A percentile compares a stretch with the other conserved stretches of the same genome.
phyloP scores from a whole-genome alignment of 1,140 invertebrate species.

The Lasioglossum baleicum region DNA sequence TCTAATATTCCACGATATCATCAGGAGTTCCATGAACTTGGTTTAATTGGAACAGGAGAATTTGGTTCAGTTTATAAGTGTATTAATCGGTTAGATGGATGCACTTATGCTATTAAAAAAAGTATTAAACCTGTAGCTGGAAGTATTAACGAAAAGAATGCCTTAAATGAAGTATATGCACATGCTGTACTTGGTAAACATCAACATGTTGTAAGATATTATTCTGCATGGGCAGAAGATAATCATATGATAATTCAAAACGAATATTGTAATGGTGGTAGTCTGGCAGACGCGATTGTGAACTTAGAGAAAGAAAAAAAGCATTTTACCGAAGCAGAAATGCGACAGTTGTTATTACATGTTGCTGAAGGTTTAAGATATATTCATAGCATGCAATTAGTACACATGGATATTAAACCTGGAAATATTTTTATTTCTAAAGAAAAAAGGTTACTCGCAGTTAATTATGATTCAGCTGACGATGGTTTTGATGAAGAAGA shows the following conservation, averaged over 20 bases:
- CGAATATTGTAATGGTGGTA: constrained; percentile 95
- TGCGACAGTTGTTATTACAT: constrained; percentile 86
- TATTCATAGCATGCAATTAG: constrained; percentile 92
- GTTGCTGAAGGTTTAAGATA: constrained; percentile 89
- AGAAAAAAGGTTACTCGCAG: constrained; percentile 80
- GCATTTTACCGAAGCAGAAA: constrained; percentile 82
- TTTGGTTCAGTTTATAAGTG: constrained; percentile 95
- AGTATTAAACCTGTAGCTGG: constrained; percentile 90
- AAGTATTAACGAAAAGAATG: constrained; percentile 88
- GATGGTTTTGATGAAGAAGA: constrained; percentile 91
- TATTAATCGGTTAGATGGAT: constrained; percentile 93
- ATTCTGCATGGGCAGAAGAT: constrained; percentile 95
- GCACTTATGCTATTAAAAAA: constrained; percentile 95
- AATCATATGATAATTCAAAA: constrained; percentile 96
- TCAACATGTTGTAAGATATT: constrained; percentile 94
- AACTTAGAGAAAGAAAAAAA: constrained; percentile 73
- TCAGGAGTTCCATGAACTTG: constrained; percentile 90
- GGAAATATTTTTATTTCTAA: constrained; percentile 93
- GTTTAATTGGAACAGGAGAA: constrained; percentile 90
- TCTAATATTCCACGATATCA: constrained; percentile 93
- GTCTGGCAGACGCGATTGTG: constrained; percentile 84
- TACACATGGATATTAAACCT: constrained; percentile 96
- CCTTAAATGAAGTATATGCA: constrained; percentile 95
- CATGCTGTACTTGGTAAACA: constrained; percentile 94
- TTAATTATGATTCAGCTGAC: constrained; percentile 84